These are phyloP conservation scores for Brevimyrus niger DNA, from an alignment of 2,113 vertebrate species.

Conservation along the genomic window DNA sequence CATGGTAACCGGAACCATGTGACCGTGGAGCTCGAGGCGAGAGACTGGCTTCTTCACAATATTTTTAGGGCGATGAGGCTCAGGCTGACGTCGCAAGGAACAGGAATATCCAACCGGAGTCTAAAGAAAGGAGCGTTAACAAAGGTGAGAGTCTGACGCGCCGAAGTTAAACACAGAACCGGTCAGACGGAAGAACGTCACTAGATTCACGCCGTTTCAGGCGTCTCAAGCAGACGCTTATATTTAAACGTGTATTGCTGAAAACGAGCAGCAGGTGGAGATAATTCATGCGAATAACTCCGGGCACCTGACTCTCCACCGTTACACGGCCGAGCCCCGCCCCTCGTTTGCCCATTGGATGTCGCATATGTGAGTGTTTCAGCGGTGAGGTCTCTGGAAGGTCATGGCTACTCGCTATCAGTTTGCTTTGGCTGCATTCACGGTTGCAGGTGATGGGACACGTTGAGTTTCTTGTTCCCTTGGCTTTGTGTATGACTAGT, in stretches of 20 bases:
- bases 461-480: not conserved
- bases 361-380: not conserved
- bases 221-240: not conserved
- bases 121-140: not conserved
- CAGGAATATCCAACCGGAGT: not conserved
- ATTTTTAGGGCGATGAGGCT: not conserved
- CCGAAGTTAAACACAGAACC: not conserved
- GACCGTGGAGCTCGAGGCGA: not conserved
- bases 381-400: not conserved
- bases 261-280: not conserved
- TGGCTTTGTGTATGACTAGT: not conserved
- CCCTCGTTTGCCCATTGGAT: not conserved
- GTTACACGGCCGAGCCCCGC: not conserved
- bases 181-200: not conserved
- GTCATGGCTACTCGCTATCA: not conserved
- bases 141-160: not conserved
- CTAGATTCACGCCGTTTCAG: not conserved
- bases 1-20: not conserved
- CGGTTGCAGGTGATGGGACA: not conserved
- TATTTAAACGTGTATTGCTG: not conserved
- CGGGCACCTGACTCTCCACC: not conserved
- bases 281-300: not conserved
- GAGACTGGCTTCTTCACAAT: not conserved
- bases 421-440: not conserved
- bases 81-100: not conserved